Base-by-base conservation (phyloP, 2,888 invertebrate species). In the Pachydiplax longipennis region DNA sequence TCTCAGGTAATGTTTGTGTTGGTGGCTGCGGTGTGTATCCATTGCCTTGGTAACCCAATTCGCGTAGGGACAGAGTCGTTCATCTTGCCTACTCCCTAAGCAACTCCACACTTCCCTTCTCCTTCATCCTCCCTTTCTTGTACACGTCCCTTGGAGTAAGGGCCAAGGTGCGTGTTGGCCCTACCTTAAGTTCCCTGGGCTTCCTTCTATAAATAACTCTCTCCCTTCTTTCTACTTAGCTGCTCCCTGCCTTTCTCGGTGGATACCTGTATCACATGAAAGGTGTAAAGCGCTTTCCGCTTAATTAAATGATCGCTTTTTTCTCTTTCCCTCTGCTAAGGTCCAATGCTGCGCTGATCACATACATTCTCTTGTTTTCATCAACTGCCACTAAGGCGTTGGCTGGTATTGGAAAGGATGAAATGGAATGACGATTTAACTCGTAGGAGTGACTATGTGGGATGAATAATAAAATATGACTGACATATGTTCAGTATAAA, bases 221-320 rank as follows among this genome's bases (percentile, higher is more conserved):
- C 87, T 37, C 81, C 81, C 37, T 44, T n/a, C 40, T 81, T 81
- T 65, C 61, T n/a, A 35, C 61, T 61, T 18, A 35, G 37, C 35
- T 61, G 53, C 31, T 31, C 58, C 58, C 31, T 22, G 58, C 65
- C 58, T 87, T n/a, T 35, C 44, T 81, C 48, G 81, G 44, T 44
- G 53, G 53, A 31, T 53, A 53, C 25, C 61, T 18, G 37, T 31
- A 87, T 87, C 61, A 37, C 61, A 15, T 58, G 87, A 61, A 25
- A 87, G 87, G 87, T 87, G 87, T 87, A 87, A 87, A 87, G 61
- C 87, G 37, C 87, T 87, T 87, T 87, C 61, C 87, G 87, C 58
- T 87, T 87, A 65, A 87, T 87, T 87, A 87, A 87, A 65, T 61
- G 87, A 87, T 87, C 61, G 87, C 87, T 83, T 83, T 83, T 58